phyloP scores from a whole-genome alignment of 2,113 vertebrate genomes.

The Ceyx margarethae region DNA sequence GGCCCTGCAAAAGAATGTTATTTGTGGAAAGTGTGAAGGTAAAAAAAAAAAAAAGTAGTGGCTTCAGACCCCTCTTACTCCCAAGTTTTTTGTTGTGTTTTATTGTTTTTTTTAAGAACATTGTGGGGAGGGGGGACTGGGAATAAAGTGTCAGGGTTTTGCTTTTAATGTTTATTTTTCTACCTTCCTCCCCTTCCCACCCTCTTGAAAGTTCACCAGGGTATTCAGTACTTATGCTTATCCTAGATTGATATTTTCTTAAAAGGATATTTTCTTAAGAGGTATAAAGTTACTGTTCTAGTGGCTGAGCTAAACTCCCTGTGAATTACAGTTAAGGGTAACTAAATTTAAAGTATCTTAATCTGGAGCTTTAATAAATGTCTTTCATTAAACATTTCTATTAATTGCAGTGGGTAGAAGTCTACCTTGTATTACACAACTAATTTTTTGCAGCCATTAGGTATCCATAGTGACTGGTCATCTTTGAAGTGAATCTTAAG shows the following conservation, averaged over 20 bases:
- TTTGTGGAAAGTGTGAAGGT: constrained; percentile 97
- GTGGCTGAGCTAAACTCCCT: not conserved
- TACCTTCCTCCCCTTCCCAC: not conserved
- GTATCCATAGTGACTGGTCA: not conserved
- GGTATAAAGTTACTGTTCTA: not conserved
- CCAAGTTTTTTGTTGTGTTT: too few species aligned
- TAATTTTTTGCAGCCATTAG: not conserved
- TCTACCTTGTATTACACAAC: not conserved
- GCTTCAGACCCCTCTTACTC: not conserved
- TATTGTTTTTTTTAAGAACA: not conserved
- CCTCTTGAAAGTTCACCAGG: not conserved
- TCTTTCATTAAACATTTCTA: not conserved
- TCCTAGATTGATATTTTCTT: not conserved
- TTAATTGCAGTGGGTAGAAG: not conserved
- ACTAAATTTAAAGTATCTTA: not conserved
- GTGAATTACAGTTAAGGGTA: not conserved
- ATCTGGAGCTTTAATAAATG: not conserved
- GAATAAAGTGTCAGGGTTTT: not conserved
- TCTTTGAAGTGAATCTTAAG: not conserved
- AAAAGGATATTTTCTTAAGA: not conserved
- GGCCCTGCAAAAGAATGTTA: constrained; percentile 93
- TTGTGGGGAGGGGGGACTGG: not conserved
- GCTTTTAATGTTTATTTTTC: not conserved
- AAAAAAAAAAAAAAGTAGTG: not conserved
- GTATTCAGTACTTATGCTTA: not conserved